A percentile compares a stretch with the other conserved stretches of the same genome.
Conservation (phyloP, 2,888 invertebrate species). For the Meloe dianella region DNA sequence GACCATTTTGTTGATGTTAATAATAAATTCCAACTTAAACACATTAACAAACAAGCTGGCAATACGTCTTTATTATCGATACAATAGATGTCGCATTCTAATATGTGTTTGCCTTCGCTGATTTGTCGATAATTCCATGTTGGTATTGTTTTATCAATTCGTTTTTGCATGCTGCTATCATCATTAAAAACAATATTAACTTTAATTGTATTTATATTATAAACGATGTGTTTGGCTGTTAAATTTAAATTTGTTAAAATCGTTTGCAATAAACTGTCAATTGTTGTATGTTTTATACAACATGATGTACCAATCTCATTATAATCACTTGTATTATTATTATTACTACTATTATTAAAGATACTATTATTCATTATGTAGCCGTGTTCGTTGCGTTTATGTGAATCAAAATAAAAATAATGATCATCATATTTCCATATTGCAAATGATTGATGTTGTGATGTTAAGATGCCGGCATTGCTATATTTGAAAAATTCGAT, state of each 20-base stretch:
- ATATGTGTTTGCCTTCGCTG: not conserved
- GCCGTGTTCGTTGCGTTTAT: conserved; percentile 66
- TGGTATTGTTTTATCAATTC: not conserved
- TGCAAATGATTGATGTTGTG: conserved; percentile 64
- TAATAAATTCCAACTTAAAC: not conserved
- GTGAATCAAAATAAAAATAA: conserved; percentile 67
- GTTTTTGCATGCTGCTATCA: not conserved
- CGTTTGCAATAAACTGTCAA: conserved; percentile 51
- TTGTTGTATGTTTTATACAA: conserved; percentile 51
- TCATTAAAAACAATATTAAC: conserved; percentile 45
- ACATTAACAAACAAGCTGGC: not conserved
- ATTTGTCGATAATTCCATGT: not conserved
- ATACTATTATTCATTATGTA: not conserved
- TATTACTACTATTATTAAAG: not conserved
- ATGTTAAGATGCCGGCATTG: conserved; percentile 63
- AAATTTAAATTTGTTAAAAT: conserved; percentile 55
- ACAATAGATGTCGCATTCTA: not conserved
- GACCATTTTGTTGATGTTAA: not conserved
- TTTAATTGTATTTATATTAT: conserved; percentile 51
- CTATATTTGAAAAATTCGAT: conserved; percentile 51
- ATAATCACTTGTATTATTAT: conserved; percentile 17
- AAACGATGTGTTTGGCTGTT: conserved; percentile 43
- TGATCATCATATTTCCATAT: conserved; percentile 63
- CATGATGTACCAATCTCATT: conserved; percentile 54
- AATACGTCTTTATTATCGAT: not conserved